phyloP scores from a whole-genome alignment of 2,888 invertebrate genomes.

The Drosophila meridionalis region DNA sequence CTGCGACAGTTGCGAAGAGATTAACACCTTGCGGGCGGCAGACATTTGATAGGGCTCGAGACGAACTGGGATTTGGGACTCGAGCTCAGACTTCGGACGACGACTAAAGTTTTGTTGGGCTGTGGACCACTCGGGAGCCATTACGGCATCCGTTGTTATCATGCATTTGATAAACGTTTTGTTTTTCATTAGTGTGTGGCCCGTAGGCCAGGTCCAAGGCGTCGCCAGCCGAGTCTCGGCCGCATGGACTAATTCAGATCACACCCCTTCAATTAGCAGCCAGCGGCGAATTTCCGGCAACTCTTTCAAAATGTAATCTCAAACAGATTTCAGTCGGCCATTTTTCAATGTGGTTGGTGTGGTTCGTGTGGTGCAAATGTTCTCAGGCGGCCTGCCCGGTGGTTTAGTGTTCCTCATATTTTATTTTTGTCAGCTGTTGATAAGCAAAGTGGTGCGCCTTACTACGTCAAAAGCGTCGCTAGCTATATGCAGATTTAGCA shows the following conservation, averaged over 20 bases:
- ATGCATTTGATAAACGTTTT: slow-evolving; percentile 79
- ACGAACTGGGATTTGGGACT: slow-evolving; percentile 16
- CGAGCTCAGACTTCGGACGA: slow-evolving; percentile 9
- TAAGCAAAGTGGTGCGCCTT: slow-evolving; percentile 55
- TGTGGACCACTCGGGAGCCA: slow-evolving; percentile 18
- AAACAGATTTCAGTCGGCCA: slow-evolving; percentile 35
- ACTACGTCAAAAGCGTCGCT: slow-evolving; percentile 62
- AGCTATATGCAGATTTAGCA: slow-evolving; percentile 39
- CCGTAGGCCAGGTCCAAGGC: slow-evolving; percentile 27
- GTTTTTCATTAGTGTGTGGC: slow-evolving; percentile 66
- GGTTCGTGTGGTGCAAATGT: slow-evolving; percentile 40
- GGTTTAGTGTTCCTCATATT: slow-evolving; percentile 32
- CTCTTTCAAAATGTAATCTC: slow-evolving; percentile 22
- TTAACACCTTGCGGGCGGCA: slow-evolving; percentile 65
- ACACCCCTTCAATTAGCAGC: slow-evolving; percentile 75
- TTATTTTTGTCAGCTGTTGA: slow-evolving; percentile 45
- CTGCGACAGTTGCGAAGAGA: slow-evolving; percentile 65
- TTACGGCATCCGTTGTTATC: slow-evolving; percentile 67
- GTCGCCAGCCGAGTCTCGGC: slow-evolving; percentile 20
- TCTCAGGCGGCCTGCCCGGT: slow-evolving; percentile 40
- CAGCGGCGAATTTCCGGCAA: slow-evolving; percentile 48
- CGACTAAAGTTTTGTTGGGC: background rate
- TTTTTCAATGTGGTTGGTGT: slow-evolving; percentile 40
- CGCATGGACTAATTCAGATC: slow-evolving; percentile 47
- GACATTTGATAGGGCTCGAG: slow-evolving; percentile 57